Evolutionary conservation across 2,888 invertebrate species (phyloP).

Genomic region (Drosophila testacea): DNA sequence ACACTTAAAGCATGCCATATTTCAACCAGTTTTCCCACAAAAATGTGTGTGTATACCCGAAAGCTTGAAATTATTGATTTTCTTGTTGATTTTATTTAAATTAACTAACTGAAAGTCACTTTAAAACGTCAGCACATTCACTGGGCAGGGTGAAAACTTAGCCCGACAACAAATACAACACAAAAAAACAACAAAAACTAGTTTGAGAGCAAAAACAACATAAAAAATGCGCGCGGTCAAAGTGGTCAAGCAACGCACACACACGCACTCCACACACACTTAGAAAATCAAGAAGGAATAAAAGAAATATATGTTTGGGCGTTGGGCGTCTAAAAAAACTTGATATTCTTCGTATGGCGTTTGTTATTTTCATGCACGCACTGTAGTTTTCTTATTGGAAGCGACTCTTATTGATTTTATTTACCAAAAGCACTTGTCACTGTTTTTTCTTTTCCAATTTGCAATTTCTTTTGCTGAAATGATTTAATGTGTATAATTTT

Average conservation of each 20-base stretch:
- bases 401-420: conserved; percentile 64
- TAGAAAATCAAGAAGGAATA: conserved; percentile 41
- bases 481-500: conserved; percentile 7
- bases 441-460: conserved; percentile 35
- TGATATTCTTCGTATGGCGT: conserved; percentile 42
- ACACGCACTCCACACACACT: conserved; percentile 4
- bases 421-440: conserved; percentile 48
- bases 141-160: conserved; percentile 52
- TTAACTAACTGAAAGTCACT: conserved; percentile 47
- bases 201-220: conserved; percentile 63
- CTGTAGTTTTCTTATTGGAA: conserved; percentile 65
- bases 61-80: conserved; percentile 76
- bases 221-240: conserved; percentile 76
- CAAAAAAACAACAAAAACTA: conserved; percentile 51
- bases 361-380: conserved; percentile 37
- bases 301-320: conserved; percentile 63
- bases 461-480: conserved; percentile 5
- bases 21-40: conserved; percentile 53
- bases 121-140: conserved; percentile 65
- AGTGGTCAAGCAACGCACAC: conserved; percentile 79
- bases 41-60: conserved; percentile 64
- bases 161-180: conserved; percentile 21
- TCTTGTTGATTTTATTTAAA: conserved; percentile 55
- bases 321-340: conserved; percentile 34
- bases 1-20: conserved; percentile 68